phyloP scores from a whole-genome alignment of 2,797 vertebrate species.

The Kryptopterus vitreolus region DNA sequence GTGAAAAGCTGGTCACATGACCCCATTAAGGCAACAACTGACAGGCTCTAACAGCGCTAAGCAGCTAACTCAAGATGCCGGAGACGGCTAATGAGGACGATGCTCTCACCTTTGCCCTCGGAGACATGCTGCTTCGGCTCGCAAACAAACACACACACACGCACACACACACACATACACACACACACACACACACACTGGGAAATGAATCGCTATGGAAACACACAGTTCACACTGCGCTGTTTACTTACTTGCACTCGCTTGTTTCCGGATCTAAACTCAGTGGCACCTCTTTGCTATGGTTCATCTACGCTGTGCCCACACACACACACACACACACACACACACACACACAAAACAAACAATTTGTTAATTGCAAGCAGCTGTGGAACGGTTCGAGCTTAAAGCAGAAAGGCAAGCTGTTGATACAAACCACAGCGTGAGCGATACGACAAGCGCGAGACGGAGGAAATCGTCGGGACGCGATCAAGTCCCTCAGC shows the following conservation, averaged over 20 bases:
- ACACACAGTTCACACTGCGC: constrained; percentile 6
- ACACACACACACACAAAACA: constrained; percentile 7
- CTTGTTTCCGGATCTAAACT: neutral
- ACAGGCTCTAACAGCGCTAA: neutral
- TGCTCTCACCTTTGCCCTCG: constrained; percentile 26
- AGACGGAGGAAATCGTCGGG: neutral
- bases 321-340: neutral
- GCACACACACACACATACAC: neutral
- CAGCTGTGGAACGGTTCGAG: constrained; percentile 19
- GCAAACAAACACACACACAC: neutral
- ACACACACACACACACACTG: neutral
- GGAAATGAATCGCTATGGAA: constrained; percentile 24
- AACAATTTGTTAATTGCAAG: constrained; percentile 25
- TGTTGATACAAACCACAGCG: neutral
- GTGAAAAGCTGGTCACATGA: constrained; percentile 30
- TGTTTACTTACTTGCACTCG: constrained; percentile 31
- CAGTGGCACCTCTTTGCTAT: neutral
- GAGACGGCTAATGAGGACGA: constrained; percentile 27
- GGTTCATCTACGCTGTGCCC: neutral
- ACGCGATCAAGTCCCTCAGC: neutral
- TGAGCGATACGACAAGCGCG: neutral
- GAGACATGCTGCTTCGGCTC: neutral
- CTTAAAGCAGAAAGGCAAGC: constrained; percentile 23
- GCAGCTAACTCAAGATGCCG: neutral
- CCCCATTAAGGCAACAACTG: constrained; percentile 24